Evolutionary conservation across 2,113 vertebrate genomes (phyloP), one percentile per base, ranked within the genome.

Genomic region (Rhea pennata): DNA sequence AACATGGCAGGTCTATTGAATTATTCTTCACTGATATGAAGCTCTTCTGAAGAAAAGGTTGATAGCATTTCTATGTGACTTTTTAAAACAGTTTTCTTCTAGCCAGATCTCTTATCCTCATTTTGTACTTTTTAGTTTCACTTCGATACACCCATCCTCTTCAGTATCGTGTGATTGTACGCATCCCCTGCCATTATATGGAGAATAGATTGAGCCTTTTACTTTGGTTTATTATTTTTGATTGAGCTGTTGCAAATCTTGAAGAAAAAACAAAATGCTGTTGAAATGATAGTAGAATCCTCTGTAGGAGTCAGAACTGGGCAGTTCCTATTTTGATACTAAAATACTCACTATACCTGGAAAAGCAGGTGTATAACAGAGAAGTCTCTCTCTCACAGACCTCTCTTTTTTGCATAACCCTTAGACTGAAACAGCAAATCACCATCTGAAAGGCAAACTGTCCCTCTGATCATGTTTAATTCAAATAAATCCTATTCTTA

Each of bases 381-480:
- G 78, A 59, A 84, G 13, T 17, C 6, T 36, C 48, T 59, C 44
- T 76, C 15, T 92, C 24, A 79, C 24, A 79, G 42, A 46, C 21
- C 87, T 83, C n/a, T 88, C 22, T 44, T 79, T 76, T 69, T 67
- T 64, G 23, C 15, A 5, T 20, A 84, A 84, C 15, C 33, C 31
- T 79, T 36, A 58, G 44, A 42, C 9, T 75, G 2, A 66, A 73
- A 62, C 56, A 82, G 21, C 53, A 77, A 59, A 12, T 58, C 50
- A 70, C 15, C 10, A 10, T 42, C 48, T 92, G 72, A 94, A 92
- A 89, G 65, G 33, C 24, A 81, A 87, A 71, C 64, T 15, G 13
- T 40, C 29, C 24, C 26, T 88, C 24, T 27, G 69, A 12, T 51
- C 46, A 75, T 90, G 77, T 87, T 89, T 94, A 90, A 90, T 93